These are phyloP conservation scores for Ursus arctos DNA, from an alignment of 2,113 vertebrate genomes.

Conservation along the genomic window DNA sequence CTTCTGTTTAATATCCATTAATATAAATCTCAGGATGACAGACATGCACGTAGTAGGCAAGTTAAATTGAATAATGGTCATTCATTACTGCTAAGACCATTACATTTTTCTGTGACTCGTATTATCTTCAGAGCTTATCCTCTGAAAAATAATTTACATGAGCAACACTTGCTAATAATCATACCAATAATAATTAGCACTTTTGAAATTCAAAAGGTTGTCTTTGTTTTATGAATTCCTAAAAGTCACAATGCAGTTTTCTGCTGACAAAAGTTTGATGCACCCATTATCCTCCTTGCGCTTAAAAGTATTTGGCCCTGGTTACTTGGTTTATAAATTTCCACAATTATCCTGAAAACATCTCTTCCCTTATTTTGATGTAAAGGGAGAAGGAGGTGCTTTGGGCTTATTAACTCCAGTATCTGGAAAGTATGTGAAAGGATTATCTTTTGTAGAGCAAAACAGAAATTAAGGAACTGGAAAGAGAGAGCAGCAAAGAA, in stretches of 20 bases:
- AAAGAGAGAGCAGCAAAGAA: neutral
- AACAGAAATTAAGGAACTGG: neutral
- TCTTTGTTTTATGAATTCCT: neutral
- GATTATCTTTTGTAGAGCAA: neutral
- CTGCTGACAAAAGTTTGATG: neutral
- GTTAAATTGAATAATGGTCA: neutral
- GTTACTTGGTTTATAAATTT: neutral
- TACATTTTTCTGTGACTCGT: neutral
- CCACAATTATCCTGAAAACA: neutral
- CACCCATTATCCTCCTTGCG: neutral
- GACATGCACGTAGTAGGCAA: neutral
- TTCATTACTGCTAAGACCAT: neutral
- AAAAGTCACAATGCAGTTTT: neutral
- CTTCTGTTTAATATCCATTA: constrained; percentile 21
- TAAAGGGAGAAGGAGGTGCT: neutral
- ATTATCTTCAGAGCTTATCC: neutral
- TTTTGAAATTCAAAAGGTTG: neutral
- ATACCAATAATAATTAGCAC: neutral
- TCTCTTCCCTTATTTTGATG: neutral
- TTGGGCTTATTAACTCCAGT: neutral
- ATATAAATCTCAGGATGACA: constrained; percentile 13
- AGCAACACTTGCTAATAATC: neutral
- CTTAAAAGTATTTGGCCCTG: neutral
- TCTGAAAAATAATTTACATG: neutral
- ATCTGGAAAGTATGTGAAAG: neutral